phyloP scores from a whole-genome alignment of 1,140 invertebrate genomes.

The Nasonia longicornis region DNA sequence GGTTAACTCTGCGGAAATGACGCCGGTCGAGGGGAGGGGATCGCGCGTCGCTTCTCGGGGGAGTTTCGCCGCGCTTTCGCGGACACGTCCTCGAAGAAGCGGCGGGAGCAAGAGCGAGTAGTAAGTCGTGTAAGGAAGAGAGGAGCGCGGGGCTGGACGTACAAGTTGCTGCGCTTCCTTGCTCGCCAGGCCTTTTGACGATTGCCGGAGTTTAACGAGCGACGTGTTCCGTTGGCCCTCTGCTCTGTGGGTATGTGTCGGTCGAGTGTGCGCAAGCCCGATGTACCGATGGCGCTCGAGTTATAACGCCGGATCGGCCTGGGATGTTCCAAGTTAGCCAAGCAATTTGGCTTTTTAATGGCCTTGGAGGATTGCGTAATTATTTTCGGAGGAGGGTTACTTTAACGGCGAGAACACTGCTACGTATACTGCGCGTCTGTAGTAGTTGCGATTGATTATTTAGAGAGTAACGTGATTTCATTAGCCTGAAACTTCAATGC shows the following conservation, averaged over 20 bases:
- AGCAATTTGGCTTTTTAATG: slow-evolving; percentile 13
- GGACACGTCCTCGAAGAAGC: not conserved
- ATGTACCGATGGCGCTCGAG: slow-evolving; percentile 9
- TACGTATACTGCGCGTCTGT: too few relatives aligned
- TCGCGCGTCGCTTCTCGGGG: not conserved
- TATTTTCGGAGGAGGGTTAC: not conserved
- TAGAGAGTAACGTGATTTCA: not conserved
- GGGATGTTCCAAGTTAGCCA: slow-evolving; percentile 4
- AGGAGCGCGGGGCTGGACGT: slow-evolving; percentile 3
- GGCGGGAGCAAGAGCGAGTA: not conserved
- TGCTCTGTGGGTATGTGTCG: not conserved
- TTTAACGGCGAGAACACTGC: not conserved
- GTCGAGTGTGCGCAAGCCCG: not conserved
- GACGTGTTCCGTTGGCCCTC: slow-evolving; percentile 21
- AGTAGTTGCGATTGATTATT: not conserved
- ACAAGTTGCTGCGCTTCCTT: not conserved
- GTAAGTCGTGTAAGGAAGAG: slow-evolving; percentile 10
- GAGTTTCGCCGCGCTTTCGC: slow-evolving; percentile 10
- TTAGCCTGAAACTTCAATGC: not conserved
- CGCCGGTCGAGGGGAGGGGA: not conserved
- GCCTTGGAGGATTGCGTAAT: slow-evolving; percentile 5
- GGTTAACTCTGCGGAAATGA: slow-evolving; percentile 54
- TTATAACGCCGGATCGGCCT: slow-evolving; percentile 20
- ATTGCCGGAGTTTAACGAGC: slow-evolving; percentile 43
- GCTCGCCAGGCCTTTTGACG: slow-evolving; percentile 8